These are phyloP conservation scores for Erpetoichthys calabaricus DNA, from an alignment of 2,797 vertebrate species.

Conservation along the genomic window DNA sequence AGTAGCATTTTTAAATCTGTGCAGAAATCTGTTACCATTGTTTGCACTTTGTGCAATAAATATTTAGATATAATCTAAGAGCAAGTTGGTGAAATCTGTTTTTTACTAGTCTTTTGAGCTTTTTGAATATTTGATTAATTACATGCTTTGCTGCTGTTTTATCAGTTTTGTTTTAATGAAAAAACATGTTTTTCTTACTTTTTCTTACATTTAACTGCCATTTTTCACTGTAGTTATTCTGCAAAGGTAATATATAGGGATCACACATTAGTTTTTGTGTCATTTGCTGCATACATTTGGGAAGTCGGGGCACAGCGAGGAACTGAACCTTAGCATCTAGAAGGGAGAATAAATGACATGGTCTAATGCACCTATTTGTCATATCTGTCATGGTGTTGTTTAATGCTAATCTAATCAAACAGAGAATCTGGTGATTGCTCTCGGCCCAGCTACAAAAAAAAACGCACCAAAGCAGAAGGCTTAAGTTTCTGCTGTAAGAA, in stretches of 20 bases:
- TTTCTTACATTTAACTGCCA: slow-evolving; percentile 26
- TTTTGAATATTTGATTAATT: slow-evolving; percentile 34
- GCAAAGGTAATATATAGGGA: slow-evolving; percentile 36
- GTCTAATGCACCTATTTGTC: slow-evolving; percentile 84
- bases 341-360: slow-evolving; percentile 57
- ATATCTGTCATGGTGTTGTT: slow-evolving; percentile 72
- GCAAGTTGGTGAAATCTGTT: too few relatives aligned
- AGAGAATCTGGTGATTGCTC: slow-evolving; percentile 53
- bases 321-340: slow-evolving; percentile 29
- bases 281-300: slow-evolving; percentile 29
- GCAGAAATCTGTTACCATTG: too few relatives aligned
- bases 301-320: slow-evolving; percentile 26
- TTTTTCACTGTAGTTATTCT: slow-evolving; percentile 37
- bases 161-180: slow-evolving; percentile 33
- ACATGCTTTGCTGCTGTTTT: slow-evolving; percentile 17
- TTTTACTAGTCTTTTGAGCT: too few relatives aligned
- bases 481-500: slow-evolving; percentile 19
- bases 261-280: slow-evolving; percentile 42
- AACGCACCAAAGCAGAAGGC: slow-evolving; percentile 7
- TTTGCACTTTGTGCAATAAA: too few relatives aligned
- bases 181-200: slow-evolving; percentile 21
- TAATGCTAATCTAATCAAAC: slow-evolving; percentile 85
- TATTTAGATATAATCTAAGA: too few relatives aligned
- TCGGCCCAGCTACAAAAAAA: background rate
- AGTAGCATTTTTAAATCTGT: too few relatives aligned